These are phyloP conservation scores for Leucania comma DNA, from an alignment of 2,888 invertebrate genomes.

Conservation along the genomic window DNA sequence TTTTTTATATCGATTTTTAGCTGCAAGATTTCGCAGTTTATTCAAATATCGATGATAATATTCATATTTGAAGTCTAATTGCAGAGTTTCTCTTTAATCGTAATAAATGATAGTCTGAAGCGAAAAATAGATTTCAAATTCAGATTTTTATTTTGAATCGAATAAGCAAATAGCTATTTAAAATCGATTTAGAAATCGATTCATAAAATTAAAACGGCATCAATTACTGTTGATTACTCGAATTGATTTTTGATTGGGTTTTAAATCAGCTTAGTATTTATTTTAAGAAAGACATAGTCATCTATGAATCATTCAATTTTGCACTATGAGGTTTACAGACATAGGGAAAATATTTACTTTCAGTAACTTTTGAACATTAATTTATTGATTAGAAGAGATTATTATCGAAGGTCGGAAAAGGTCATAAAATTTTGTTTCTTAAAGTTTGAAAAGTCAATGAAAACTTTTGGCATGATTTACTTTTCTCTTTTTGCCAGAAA, in stretches of 20 bases:
- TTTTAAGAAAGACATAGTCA: conserved; percentile 10
- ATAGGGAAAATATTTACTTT: background rate
- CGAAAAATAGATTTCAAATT: conserved; percentile 38
- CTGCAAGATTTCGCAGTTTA: conserved; percentile 24
- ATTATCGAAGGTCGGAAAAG: no score
- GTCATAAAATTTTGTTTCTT: no score
- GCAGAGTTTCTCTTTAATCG: conserved; percentile 54
- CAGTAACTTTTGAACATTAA: background rate
- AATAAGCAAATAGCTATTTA: conserved; percentile 30
- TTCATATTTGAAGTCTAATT: conserved; percentile 40
- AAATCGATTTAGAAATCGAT: conserved; percentile 46
- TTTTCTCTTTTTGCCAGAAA: no score
- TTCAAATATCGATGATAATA: conserved; percentile 43
- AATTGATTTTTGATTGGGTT: conserved; percentile 47
- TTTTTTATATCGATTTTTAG: conserved; percentile 39
- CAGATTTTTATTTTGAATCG: conserved; percentile 23
- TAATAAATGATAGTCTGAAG: conserved; percentile 48
- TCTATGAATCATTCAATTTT: background rate
- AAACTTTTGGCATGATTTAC: no score
- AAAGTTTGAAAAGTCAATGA: no score
- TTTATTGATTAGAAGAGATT: no score
- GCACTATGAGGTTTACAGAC: background rate
- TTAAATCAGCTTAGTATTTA: conserved; percentile 22
- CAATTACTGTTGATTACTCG: conserved; percentile 47
- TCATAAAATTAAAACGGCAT: conserved; percentile 37